Percentiles rank a stretch among this genome's conserved stretches.
These are phyloP conservation scores for Ephestia elutella DNA, from an alignment of 1,140 invertebrate genomes.

Conservation along the genomic window DNA sequence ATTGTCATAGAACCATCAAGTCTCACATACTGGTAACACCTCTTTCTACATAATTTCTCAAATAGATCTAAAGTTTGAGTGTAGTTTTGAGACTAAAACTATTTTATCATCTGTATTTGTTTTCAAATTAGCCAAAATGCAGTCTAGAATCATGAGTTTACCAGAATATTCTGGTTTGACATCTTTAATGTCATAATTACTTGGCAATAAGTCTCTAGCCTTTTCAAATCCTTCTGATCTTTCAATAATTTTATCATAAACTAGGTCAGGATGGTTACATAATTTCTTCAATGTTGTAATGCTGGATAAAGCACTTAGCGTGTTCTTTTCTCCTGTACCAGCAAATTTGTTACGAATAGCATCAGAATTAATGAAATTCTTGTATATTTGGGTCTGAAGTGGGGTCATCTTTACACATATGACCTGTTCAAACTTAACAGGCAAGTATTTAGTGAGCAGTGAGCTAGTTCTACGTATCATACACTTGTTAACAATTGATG, in stretches of 20 bases:
- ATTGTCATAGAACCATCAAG: constrained; percentile 98
- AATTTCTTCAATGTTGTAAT: constrained; percentile 98
- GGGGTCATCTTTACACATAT: constrained; percentile 93
- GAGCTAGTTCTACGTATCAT: constrained; percentile 97
- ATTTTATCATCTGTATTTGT: constrained; percentile 95
- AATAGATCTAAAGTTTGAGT: constrained; percentile 99
- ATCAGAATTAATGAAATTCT: constrained; percentile 91
- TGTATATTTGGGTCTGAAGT: constrained; percentile 90
- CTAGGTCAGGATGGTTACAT: constrained; percentile 97
- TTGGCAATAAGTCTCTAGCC: constrained; percentile 81
- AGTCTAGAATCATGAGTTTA: constrained; percentile 96
- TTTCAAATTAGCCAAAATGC: constrained; percentile 93
- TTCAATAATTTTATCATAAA: constrained; percentile 91
- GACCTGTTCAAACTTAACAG: constrained; percentile 97
- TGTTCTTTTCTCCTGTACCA: constrained; percentile 64
- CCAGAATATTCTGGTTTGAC: constrained; percentile 87
- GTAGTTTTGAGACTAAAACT: constrained; percentile 98
- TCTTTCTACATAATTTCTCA: constrained; percentile 89
- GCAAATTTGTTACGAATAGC: constrained; percentile 80
- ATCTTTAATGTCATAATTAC: constrained; percentile 83
- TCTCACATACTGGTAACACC: constrained; percentile 89
- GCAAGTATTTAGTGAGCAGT: constrained; percentile 97
- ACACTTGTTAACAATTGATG: constrained; percentile 94
- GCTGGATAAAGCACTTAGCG: constrained; percentile 88
- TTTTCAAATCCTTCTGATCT: constrained; percentile 90